Base-by-base conservation (phyloP, 2,888 invertebrate species). In the Aporophyla lueneburgensis region DNA sequence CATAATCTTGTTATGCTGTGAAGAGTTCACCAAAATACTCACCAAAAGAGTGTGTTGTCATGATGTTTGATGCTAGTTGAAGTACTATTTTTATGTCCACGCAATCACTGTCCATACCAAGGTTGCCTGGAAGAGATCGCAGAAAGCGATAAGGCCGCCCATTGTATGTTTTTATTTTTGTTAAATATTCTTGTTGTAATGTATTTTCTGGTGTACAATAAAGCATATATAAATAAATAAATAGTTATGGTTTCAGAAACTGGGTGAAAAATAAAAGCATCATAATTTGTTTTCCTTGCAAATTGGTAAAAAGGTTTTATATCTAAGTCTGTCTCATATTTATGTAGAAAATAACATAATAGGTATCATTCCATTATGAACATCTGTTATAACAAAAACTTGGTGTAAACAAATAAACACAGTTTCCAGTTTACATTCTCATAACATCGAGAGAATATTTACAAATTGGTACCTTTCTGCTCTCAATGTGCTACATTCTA, bases 371-470 rank as follows among this genome's bases (percentile, higher is more conserved):
- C 46, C 16, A 72, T n/a, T 66, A 74, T 33, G 10, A 71, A 40
- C 51, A 53, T 56, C 59, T 61, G 43, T 68, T 65, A 33, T 65
- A 67, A 56, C n/a, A 49, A 51, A 66, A 72, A 46, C 7, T 14
- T 16, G n/a, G 10, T 51, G 58, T 75, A 68, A 69, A 61, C 58
- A 75, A 71, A 43, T 56, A 63, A 62, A 56, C 19, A 72, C 46
- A 33, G 40, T 62, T 72, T 74, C 51, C 40, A 46, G 43, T 46
- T 49, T 24, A 12, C 40, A 56, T 27, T 54, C 33, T 53, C 65
- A 77, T 16, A 79, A 85, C 63, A 84, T 43, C 0, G 16, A 27
- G 51, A 66, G 58, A 58, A 79, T 82, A 58, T 84, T 79, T 72
- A 61, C 70, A 68, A 70, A 72, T 43, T 85, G 16, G 27, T 54